Evolutionary conservation across 1,140 invertebrate genomes (phyloP).

Genomic region (Dinothrombium tinctorium): DNA sequence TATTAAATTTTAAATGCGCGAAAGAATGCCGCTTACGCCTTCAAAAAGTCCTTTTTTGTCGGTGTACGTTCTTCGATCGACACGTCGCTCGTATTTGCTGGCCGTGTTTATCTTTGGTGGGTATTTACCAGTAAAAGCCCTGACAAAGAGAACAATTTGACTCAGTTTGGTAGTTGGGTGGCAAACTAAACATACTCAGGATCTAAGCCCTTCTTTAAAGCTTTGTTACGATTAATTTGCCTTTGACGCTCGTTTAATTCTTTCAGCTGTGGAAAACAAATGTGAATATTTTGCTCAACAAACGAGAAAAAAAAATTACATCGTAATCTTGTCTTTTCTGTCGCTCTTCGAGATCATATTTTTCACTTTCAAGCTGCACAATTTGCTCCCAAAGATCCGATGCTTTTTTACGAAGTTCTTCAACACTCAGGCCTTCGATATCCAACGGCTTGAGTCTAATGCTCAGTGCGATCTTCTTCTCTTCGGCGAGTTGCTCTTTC

Average conservation of each 20-base stretch:
- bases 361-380: constrained; percentile 88
- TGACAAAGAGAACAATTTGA: constrained; percentile 20
- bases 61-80: constrained; percentile 26
- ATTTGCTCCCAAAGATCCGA: constrained; percentile 82
- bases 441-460: constrained; percentile 81
- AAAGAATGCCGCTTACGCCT: constrained; percentile 22
- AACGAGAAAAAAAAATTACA: constrained; percentile 36
- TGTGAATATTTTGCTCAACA: background rate
- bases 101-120: constrained; percentile 36
- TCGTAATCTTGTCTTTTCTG: constrained; percentile 98
- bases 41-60: constrained; percentile 24
- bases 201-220: constrained; percentile 22
- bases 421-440: constrained; percentile 42
- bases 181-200: constrained; percentile 17
- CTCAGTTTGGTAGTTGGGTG: background rate
- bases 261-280: constrained; percentile 19
- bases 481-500: constrained; percentile 94
- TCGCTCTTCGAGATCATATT: constrained; percentile 96
- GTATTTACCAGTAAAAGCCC: constrained; percentile 78
- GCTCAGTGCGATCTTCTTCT: constrained; percentile 87
- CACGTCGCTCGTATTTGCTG: constrained; percentile 32
- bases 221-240: constrained; percentile 23
- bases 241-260: constrained; percentile 24
- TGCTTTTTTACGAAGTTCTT: constrained; percentile 66
- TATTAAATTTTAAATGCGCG: no score